Evolutionary conservation across 2,797 vertebrate genomes (phyloP), one percentile per base, ranked within the genome.

Genomic region (Potorous gilbertii): DNA sequence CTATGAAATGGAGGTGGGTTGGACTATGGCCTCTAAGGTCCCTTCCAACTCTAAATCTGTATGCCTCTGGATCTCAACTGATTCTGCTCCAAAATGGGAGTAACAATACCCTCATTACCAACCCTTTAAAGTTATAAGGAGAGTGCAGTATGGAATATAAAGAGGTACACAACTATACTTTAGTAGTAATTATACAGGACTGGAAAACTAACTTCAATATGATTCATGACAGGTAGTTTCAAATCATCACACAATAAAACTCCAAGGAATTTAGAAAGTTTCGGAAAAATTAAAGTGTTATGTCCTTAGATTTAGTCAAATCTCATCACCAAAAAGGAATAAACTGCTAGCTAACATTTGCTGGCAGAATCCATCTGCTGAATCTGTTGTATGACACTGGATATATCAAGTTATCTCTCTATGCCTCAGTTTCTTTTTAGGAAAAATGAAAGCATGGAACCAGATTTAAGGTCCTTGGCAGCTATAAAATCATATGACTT

Each of bases 231-330:
- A 87, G 74, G 74, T 87, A 94, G 27, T 4, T 52, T 93, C 5
- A 54, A 90, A 55, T 94, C 56, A 93, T 50, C 27, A 9, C 27
- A 4, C 90, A 93, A 54, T 74, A 94, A 94, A 87, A 66, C 2
- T 95, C 18, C 21, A 92, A 94, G 59, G 90, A 95, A 62, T 11
- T 54, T 27, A 9, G 16, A 66, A 93, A 95, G 92, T 46, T 27
- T 50, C 56, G 27, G 74, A 87, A 87, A 27, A 87, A 46, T 87
- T 46, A 87, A 87, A 87, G 40, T 27, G 74, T 1, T 1, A 0
- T 1, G 9, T 27, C 40, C 21, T 87, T 87, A 46, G 74, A 27
- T 87, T 46, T 21, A 27, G 21, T 87, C 74, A 87, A 40, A 87
- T 24, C 66, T 34, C 9, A 87, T 11, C 6, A 87, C 21, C 9